Percentiles rank a stretch among this genome's conserved stretches.
These are phyloP conservation scores for Ochropleura leucogaster DNA, from an alignment of 2,888 invertebrate genomes.

Conservation along the genomic window DNA sequence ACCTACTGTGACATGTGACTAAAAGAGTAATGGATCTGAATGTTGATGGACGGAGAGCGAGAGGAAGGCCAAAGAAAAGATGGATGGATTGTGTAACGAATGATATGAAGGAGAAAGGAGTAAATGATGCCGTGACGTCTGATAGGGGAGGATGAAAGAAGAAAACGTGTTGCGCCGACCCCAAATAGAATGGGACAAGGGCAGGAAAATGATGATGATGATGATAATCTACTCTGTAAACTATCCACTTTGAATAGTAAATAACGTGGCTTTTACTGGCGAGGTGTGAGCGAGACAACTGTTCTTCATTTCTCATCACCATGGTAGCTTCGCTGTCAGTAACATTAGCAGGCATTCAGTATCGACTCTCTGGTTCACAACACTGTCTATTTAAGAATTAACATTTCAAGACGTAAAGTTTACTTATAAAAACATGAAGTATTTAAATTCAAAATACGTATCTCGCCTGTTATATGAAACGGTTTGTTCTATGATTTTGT, in stretches of 20 bases:
- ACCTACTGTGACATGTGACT: no score
- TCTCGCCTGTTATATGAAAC: not conserved
- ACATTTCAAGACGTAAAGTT: not conserved
- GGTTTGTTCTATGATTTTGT: not conserved
- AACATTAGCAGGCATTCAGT: slow-evolving; percentile 74
- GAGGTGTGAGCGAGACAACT: slow-evolving; percentile 75
- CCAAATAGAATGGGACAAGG: no score
- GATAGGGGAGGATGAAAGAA: no score
- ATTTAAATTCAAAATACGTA: not conserved
- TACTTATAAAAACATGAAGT: not conserved
- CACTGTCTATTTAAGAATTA: slow-evolving; percentile 2
- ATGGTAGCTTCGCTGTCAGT: slow-evolving; percentile 74
- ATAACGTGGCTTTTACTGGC: slow-evolving; percentile 72
- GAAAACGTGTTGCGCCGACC: no score
- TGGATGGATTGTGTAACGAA: no score
- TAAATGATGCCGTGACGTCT: no score
- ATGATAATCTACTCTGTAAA: slow-evolving; percentile 15
- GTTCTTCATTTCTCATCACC: slow-evolving; percentile 75
- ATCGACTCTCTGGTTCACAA: slow-evolving; percentile 77
- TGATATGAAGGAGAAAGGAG: no score
- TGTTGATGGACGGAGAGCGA: no score
- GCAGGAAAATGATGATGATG: no score
- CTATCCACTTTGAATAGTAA: slow-evolving; percentile 46
- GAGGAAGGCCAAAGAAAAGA: no score
- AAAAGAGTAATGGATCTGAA: no score